Evolutionary conservation across 2,888 invertebrate species (phyloP).

Genomic region (Oeneis ivallda): DNA sequence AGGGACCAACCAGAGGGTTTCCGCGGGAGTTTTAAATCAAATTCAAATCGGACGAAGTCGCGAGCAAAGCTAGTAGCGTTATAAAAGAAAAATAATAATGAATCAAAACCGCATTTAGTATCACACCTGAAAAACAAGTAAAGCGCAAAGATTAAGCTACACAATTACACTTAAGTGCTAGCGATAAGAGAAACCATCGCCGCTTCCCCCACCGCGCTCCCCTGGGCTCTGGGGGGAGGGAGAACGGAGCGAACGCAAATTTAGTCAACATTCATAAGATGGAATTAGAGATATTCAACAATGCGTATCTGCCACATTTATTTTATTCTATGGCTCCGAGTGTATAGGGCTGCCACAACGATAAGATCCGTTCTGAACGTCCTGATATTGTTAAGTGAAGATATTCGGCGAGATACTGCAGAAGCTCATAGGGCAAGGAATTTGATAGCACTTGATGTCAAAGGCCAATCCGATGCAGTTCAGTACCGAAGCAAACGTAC

Average conservation of each 20-base stretch:
- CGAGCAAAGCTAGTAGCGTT: too few relatives aligned
- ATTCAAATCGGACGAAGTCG: too few relatives aligned
- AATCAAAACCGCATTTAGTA: neutral
- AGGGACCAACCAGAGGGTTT: too few relatives aligned
- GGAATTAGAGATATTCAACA: constrained; percentile 32
- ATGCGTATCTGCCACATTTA: constrained; percentile 35
- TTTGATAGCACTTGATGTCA: too few relatives aligned
- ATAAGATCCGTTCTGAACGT: neutral
- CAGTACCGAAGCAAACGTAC: too few relatives aligned
- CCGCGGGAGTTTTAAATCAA: too few relatives aligned
- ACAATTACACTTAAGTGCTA: constrained; percentile 17
- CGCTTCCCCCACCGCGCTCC: neutral
- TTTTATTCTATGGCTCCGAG: constrained; percentile 27
- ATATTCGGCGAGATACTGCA: too few relatives aligned
- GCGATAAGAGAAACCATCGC: constrained; percentile 17
- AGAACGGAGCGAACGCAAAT: constrained; percentile 15
- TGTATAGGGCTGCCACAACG: constrained; percentile 10
- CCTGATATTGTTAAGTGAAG: neutral
- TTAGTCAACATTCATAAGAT: constrained; percentile 30
- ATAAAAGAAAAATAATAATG: neutral
- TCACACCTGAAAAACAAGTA: constrained; percentile 18
- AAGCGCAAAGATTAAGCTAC: constrained; percentile 15
- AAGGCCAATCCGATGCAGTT: too few relatives aligned
- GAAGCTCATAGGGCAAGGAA: too few relatives aligned
- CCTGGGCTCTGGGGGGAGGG: neutral